Base-by-base conservation (phyloP, 2,113 vertebrate species). In the Neolamprologus fasciatus region DNA sequence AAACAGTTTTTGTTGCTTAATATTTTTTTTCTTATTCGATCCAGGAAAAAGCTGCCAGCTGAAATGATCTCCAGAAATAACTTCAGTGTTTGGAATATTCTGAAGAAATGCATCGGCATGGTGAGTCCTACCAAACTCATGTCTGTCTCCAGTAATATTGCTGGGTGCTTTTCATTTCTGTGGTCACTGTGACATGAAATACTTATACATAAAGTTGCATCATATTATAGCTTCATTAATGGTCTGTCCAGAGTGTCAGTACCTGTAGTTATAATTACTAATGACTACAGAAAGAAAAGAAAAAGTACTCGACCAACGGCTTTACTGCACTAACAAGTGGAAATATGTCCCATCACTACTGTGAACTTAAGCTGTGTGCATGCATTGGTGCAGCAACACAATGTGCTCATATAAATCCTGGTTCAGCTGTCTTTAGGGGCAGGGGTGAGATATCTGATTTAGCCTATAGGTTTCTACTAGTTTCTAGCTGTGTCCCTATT, bases 21-120 rank as follows among this genome's bases (percentile, higher is more conserved):
- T 51, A n/a, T 51, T 1, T 28, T 54, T 26, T 63, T 37, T 37
- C 81, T 16, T 55, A 50, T 81, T 26, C 79, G 17, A 19, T 66
- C 87, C 13, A 66, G 98, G 95, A 98, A 97, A 31, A 93, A 95
- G 0, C 93, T 99, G 80, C 98, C 98, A 3, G 97, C 97, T 26
- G 97, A 97, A 6, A 99, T 98, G 98, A 98, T 98, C 93, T 97
- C 97, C 92, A 97, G 98, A 91, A 98, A 97, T 80, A 97, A 99
- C 91, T 99, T 98, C 96, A 99, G 98, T 63, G 95, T 99, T 53
- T 99, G 98, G 98, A 98, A 97, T 50, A 98, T 99, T 87, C 94
- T 99, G 86, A 99, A 98, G 93, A 99, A 99, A 89, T 99, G 98
- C 94, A 98, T 99, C 45, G 98, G 98, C 93, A 96, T 99, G 98